Conservation (phyloP, 2,888 invertebrate species). For the Digitonthophagus gazella region DNA sequence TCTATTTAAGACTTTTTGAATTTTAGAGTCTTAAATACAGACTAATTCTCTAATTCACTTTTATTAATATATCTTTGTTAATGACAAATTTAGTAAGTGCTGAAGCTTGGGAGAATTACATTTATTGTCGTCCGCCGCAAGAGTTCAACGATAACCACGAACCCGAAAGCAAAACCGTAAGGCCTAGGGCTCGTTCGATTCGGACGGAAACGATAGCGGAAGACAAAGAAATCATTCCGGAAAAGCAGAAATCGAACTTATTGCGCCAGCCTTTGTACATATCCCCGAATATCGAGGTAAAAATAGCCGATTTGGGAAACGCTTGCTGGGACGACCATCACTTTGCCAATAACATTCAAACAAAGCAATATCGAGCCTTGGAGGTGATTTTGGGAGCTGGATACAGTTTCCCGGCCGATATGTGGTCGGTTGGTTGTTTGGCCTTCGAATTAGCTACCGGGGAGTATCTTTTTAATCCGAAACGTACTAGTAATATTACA, state of each 20-base stretch:
- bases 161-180: conserved; percentile 9
- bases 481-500: conserved; percentile 66
- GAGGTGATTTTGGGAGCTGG: conserved; percentile 78
- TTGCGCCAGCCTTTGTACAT: conserved; percentile 46
- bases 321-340: conserved; percentile 79
- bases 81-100: conserved; percentile 28
- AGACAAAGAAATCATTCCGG: conserved; percentile 22
- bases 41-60: too few species aligned
- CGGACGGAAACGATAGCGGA: conserved; percentile 26
- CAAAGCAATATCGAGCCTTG: conserved; percentile 76
- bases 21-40: too few species aligned
- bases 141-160: conserved; percentile 3
- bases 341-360: conserved; percentile 69
- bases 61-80: too few species aligned
- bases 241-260: conserved; percentile 34
- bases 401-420: conserved; percentile 77
- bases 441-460: conserved; percentile 86
- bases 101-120: conserved; percentile 26
- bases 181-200: conserved; percentile 18
- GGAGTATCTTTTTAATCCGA: conserved; percentile 83
- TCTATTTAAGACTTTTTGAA: too few species aligned
- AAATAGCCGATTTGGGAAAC: conserved; percentile 84
- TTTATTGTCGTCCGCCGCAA: conserved; percentile 21
- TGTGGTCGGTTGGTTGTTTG: conserved; percentile 85
- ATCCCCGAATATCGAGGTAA: conserved; percentile 63